Conservation (phyloP, 2,888 invertebrate species). For the Dichetophora obliterata region DNA sequence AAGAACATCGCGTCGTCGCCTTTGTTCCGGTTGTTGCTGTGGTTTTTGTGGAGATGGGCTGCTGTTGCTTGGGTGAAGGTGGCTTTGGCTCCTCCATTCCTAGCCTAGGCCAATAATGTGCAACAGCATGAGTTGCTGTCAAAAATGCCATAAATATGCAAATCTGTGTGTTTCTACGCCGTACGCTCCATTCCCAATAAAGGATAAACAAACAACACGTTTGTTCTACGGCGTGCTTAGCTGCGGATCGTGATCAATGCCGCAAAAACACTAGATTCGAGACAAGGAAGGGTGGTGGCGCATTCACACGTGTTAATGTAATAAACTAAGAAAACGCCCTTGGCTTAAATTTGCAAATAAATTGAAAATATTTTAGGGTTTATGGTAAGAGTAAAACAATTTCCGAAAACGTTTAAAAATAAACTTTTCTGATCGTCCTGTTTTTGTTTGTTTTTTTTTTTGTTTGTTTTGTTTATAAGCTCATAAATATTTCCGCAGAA, state of each 20-base stretch:
- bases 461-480: no score
- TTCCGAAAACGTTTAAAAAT: background rate
- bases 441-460: background rate
- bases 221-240: constrained; percentile 44
- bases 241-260: background rate
- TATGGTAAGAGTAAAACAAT: background rate
- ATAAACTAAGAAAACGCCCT: constrained; percentile 16
- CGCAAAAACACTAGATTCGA: background rate
- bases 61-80: constrained; percentile 2
- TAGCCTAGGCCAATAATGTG: constrained; percentile 5
- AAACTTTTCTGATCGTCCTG: background rate
- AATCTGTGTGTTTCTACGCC: constrained; percentile 54
- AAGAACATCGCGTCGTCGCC: background rate
- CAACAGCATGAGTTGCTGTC: constrained; percentile 45
- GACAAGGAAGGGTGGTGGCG: background rate
- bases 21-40: constrained; percentile 12
- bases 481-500: constrained; percentile 28
- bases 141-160: constrained; percentile 59
- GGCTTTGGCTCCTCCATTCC: background rate
- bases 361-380: constrained; percentile 1
- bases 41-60: constrained; percentile 33
- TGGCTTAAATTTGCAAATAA: constrained; percentile 25
- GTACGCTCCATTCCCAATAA: constrained; percentile 42
- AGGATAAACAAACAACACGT: constrained; percentile 53
- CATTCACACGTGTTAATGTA: constrained; percentile 15